phyloP scores from a whole-genome alignment of 2,113 vertebrate species.

The Saccopteryx leptura region DNA sequence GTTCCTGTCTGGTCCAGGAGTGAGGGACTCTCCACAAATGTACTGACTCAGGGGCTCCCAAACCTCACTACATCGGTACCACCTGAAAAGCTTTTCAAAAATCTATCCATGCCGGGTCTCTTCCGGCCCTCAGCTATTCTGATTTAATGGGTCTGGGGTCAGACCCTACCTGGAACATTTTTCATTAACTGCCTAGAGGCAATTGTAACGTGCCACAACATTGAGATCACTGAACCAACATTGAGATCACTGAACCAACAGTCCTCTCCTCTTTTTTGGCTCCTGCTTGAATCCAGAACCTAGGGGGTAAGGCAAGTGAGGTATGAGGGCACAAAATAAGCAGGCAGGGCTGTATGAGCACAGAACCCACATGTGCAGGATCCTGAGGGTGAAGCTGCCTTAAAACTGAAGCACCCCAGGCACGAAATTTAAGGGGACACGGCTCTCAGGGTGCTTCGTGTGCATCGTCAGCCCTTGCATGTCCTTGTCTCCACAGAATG shows the following conservation, averaged over 20 bases:
- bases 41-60: neutral
- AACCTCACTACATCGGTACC: neutral
- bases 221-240: neutral
- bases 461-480: accelerated
- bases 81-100: neutral
- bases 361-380: neutral
- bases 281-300: neutral
- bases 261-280: neutral
- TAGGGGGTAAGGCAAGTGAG: neutral
- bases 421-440: neutral
- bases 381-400: neutral
- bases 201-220: neutral
- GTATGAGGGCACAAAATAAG: neutral
- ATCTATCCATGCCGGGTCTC: neutral
- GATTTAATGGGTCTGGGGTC: neutral
- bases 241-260: neutral
- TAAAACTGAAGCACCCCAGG: neutral
- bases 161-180: neutral
- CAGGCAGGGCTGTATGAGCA: neutral
- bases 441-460: neutral
- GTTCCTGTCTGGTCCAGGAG: neutral
- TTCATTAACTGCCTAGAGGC: neutral
- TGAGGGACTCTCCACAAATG: neutral
- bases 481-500: neutral
- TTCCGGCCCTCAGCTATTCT: neutral